Percentiles rank a stretch among this genome's conserved stretches.
Conservation (phyloP, 2,797 vertebrate genomes). For the Intellagama lesueurii region DNA sequence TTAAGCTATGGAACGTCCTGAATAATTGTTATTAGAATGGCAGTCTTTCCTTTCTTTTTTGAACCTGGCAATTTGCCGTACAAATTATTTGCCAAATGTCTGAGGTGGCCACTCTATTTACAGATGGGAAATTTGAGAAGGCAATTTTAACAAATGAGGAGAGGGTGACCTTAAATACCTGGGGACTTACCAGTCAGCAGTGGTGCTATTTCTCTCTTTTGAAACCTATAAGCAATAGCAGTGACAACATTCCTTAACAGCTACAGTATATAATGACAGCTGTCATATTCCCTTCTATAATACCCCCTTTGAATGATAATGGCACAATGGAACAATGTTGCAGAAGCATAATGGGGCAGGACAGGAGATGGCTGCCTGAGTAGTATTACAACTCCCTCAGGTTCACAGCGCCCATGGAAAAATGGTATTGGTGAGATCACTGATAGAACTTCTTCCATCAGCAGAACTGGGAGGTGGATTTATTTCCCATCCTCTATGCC, state of each 20-base stretch:
- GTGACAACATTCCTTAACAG: not conserved
- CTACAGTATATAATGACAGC: not conserved
- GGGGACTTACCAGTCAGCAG: not conserved
- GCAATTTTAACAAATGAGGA: not conserved
- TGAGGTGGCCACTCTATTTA: not conserved
- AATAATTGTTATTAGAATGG: not conserved
- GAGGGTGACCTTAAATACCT: not conserved
- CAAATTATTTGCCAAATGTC: not conserved
- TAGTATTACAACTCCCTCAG: not conserved
- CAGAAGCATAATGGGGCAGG: not conserved
- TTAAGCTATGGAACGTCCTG: not conserved
- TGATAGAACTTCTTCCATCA: not conserved
- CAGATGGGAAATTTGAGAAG: not conserved
- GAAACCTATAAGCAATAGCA: too few relatives aligned
- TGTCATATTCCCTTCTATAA: not conserved
- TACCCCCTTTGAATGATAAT: not conserved
- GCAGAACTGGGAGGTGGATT: not conserved
- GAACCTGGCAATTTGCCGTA: not conserved
- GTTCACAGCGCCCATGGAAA: not conserved
- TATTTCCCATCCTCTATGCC: not conserved
- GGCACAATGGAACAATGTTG: not conserved
- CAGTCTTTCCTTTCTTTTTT: not conserved
- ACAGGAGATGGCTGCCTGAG: not conserved
- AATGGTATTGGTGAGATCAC: not conserved
- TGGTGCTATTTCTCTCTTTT: not conserved